Base-by-base conservation (phyloP, 2,888 invertebrate species). In the Parascotia fuliginaria region DNA sequence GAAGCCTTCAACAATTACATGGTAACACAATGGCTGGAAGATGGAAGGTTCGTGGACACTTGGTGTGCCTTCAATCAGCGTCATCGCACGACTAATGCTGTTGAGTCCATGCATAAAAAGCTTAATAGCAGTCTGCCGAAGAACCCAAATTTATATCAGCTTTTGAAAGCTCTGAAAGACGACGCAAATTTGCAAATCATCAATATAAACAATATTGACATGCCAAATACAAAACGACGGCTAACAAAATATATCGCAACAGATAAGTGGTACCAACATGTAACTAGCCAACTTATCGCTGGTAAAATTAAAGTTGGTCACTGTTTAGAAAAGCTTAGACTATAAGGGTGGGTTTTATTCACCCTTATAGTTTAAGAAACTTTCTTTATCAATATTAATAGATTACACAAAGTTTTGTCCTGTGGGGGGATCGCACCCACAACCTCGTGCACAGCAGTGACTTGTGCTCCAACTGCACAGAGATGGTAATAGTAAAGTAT, bases 121-220 rank as follows among this genome's bases (percentile, higher is more conserved):
- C 22, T 51, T 12, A 52, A 42, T 42, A 28, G 55, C 65, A 32
- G 53, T 60, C 5, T 78, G 77, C 12, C 67, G 69, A 22, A 62
- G 51, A 28, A 59, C 72, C 6, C 59, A 72, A 14, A 75, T 77
- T 1, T 79, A 60, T 38, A 43, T 79, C n/a, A 79, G 71, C 27
- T 73, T 73, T 40, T 80, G 68, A 3, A 48, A 9, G 47, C 11
- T 9, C 31, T 38, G 27, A 38, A 38, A 38, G 38, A 27, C 27
- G 27, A 38, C 38, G 14, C 24, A 38, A 38, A 27, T 38, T 38
- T 38, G 14, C 38, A 38, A 38, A 38, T 38, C 14, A 27, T 38
- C 3, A 38, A 27, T 27, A 38, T 38, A 7, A 33, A 34, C 1
- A 16, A 11, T 39, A 29, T 29, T 16, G 39, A 39, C 28, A n/a